A percentile compares a stretch with the other conserved stretches of the same genome.
phyloP scores from a whole-genome alignment of 2,888 invertebrate genomes.

The Fissipunctia ypsillon region DNA sequence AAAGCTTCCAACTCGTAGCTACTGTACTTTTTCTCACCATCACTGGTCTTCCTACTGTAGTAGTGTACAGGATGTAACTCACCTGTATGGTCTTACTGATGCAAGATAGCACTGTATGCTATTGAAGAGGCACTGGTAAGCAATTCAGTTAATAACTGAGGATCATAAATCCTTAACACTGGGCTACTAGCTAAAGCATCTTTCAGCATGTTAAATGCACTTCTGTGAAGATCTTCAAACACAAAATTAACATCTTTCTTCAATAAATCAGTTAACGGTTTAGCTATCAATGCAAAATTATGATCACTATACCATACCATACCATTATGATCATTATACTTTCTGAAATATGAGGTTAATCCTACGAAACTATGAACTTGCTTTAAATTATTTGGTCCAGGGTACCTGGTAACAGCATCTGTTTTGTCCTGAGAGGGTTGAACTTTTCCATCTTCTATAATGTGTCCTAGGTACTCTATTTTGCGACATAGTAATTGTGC shows the following conservation, averaged over 20 bases:
- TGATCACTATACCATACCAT: too few relatives aligned
- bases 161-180: constrained; percentile 21
- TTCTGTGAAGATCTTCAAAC: constrained; percentile 37
- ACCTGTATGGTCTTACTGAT: not conserved
- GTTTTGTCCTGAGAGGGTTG: constrained; percentile 23
- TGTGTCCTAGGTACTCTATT: constrained; percentile 62
- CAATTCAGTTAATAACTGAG: not conserved
- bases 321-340: too few relatives aligned
- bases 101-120: too few relatives aligned
- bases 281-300: constrained; percentile 63
- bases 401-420: too few relatives aligned
- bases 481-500: not conserved
- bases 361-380: too few relatives aligned
- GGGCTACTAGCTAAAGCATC: constrained; percentile 4
- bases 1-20: constrained; percentile 41
- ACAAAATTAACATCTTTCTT: constrained; percentile 22
- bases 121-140: constrained; percentile 18
- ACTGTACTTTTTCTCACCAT: constrained; percentile 12
- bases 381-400: constrained; percentile 5
- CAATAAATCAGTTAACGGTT: not conserved
- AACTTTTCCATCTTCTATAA: constrained; percentile 45
- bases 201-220: constrained; percentile 2
- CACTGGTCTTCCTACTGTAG: constrained; percentile 3
- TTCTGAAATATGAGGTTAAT: too few relatives aligned
- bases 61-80: constrained; percentile 1